Conservation (phyloP, 30 jellyfish, hydroid and myxozoan genomes). For the Euphysa ruthae region DNA sequence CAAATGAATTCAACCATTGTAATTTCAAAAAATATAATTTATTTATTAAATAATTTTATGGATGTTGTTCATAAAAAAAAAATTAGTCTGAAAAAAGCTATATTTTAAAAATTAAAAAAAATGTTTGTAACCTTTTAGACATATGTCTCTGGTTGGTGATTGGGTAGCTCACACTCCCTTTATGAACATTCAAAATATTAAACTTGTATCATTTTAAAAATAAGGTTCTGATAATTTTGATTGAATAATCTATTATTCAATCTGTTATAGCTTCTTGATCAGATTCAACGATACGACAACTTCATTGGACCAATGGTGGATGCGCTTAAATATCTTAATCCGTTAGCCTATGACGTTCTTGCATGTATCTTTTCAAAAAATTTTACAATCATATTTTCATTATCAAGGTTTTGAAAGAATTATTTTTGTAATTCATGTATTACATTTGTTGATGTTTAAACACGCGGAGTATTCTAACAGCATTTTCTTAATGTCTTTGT, state of each 20-base stretch:
- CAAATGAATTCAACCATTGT: too few relatives aligned
- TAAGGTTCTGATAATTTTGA: background rate
- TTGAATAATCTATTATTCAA: background rate
- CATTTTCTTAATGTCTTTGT: too few relatives aligned
- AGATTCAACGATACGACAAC: constrained; percentile 84
- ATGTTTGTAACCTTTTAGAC: constrained; percentile 17
- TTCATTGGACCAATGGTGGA: constrained; percentile 98
- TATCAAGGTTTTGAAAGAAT: too few relatives aligned
- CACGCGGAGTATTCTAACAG: too few relatives aligned
- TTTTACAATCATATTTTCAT: background rate
- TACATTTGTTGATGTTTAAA: too few relatives aligned
- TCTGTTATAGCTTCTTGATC: constrained; percentile 64
- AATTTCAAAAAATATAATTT: too few relatives aligned
- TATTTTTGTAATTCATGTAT: too few relatives aligned
- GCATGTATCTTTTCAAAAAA: constrained; percentile 80
- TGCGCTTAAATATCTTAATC: constrained; percentile 79
- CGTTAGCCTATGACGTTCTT: constrained; percentile 90
- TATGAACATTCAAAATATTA: background rate
- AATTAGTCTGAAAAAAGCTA: too few relatives aligned
- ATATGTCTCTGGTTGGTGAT: constrained; percentile 65
- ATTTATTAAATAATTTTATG: too few relatives aligned
- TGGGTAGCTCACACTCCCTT: background rate
- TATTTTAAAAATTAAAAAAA: background rate
- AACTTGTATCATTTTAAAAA: background rate
- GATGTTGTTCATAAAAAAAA: too few relatives aligned